Base-by-base conservation (phyloP, 1,140 invertebrate genomes). In the Heliconius congener region DNA sequence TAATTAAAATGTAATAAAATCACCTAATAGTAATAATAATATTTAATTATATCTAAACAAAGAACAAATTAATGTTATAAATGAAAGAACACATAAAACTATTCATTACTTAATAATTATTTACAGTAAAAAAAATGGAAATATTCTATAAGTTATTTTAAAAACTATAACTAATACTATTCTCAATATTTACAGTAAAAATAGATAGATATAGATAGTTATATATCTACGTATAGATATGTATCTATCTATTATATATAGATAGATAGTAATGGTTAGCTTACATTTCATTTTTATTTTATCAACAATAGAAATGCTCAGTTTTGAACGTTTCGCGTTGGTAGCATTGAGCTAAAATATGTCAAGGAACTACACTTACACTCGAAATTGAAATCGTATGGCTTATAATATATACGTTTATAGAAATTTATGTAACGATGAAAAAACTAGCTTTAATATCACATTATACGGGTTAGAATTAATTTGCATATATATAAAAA, bases 321-420 rank as follows among this genome's bases (percentile, higher is more conserved):
- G 60, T 66, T 27, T 27, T 5, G 60, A 30, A 66, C 11, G 27
- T 66, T 66, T 66, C 60, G 27, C 60, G n/a, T 30, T 66, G 60
- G 60, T 39, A n/a, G 39, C 74, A 60, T 75, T 60, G 74, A 75
- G 3, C 30, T 60, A n/a, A 75, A 75, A 75, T 37, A n/a, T 74
- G 73, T 74, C 73, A 74, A 74, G 52, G 73, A 57, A 55, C 73
- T 66, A 66, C 60, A 66, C 60, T 66, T n/a, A 66, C 60, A 66
- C 23, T 66, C 60, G 27, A 66, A 66, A 66, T 30, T 66, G 60
- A 66, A 66, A 6, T 16, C 27, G 60, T 30, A 66, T 66, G 3
- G 60, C 27, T 66, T 27, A 66, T 66, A 30, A 30, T 66, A 66
- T 66, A 30, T 66, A 3, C 13, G 11, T 16, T 27, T 66, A 27